Base-by-base conservation (phyloP, 1,140 invertebrate species). In the Monomorium pharaonis region DNA sequence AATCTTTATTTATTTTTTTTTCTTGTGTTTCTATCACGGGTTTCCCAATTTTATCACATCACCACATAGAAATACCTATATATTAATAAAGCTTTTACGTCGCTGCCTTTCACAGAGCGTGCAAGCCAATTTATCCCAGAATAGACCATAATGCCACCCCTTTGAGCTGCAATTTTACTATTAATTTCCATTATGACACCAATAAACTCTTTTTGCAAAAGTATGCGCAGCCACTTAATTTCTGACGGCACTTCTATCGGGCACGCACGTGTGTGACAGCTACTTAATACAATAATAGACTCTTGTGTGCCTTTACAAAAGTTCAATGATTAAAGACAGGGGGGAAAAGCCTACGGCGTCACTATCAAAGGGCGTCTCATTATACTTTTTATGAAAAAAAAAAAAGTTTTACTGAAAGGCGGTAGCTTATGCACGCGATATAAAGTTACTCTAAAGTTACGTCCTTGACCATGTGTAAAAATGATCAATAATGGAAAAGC, bases 141-240 rank as follows among this genome's bases (percentile, higher is more conserved):
- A 69, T 77, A 75, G 69, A 63, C 87, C 84, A 88, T 89, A 89
- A 88, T 86, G 84, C 42, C 47, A 76, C 54, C 67, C 76, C 87
- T 89, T 89, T 88, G 87, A 81, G n/a, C 60, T 49, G 27, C 84
- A 86, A 89, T 89, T 89, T 89, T 88, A 88, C 84, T 89, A 88
- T 86, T 89, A 89, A 89, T 89, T 81, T 86, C 76, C 83, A 89
- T 89, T 81, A 88, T 76, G 76, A 21, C 63, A 65, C 63, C 69
- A 81, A 89, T 88, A 81, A 88, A 81, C 75, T 86, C 44, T 86
- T 88, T 83, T 75, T 72, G 33, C 30, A 47, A 85, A 88, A 88
- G 86, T 72, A 70, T 65, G 65, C 47, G 65, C 27, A 51, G 44
- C 58, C 49, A 60, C 78, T 87, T 70, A 74, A 49, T 75, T 58